Base-by-base conservation (phyloP, 2,797 vertebrate species). In the Mormyrops attenuatus region DNA sequence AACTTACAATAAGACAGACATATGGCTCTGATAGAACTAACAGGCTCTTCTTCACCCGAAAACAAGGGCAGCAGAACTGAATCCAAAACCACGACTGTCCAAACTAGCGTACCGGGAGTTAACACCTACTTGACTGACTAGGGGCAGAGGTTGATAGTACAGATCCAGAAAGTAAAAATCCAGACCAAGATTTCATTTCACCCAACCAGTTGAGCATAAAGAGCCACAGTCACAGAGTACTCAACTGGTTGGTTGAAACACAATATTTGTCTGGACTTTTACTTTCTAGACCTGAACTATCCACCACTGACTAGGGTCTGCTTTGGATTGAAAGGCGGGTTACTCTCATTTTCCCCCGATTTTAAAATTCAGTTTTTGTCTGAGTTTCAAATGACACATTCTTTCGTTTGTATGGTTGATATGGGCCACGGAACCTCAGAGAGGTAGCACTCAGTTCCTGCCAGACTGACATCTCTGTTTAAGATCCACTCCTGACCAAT, bases 1-100 rank as follows among this genome's bases (percentile, higher is more conserved):
- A 20, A 52, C 34, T n/a, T 26, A 55, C 9, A 30, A 85, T n/a
- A 84, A 84, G 8, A 60, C 63, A 89, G 77, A 55, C 20, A 17
- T 87, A 30, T 30, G 63, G 47, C 73, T 89, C 50, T 73, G 34
- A 77, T 52, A 88, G 63, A 41, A 77, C 53, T 87, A 87, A 89
- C 30, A 89, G 20, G 41, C n/a, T 55, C 22, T 63, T 49, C 44
- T 13, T 50, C n/a, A 47, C 4, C 15, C 52, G 49, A 30, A 89
- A 89, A 41, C 50, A 38, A 63, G 57, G 26, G 50, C 86, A 49
- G 41, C 80, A 89, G 41, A 49, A 15, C 44, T 87, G 26, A n/a
- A 89, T 7, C 82, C 34, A 38, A 69, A 69, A 49, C 55, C 8
- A 34, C 17, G 15, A 11, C 52, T 26, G 9, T 55, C 26, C 55